Evolutionary conservation across 2,797 vertebrate species (phyloP).

Genomic region (Lutjanus argentimaculatus): DNA sequence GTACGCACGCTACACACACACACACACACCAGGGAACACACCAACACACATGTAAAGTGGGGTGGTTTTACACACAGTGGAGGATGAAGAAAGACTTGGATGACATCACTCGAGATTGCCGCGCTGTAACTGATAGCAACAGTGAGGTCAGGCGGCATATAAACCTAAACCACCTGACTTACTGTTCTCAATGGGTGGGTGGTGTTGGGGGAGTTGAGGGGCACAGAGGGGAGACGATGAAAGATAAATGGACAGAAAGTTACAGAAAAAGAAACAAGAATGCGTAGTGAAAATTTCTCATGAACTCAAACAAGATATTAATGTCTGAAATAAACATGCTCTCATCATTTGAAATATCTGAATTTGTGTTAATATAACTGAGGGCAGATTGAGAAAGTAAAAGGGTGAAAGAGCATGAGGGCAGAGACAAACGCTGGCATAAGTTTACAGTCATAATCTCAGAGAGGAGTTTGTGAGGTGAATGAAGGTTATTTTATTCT

Average conservation of each 20-base stretch:
- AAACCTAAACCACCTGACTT: conserved; percentile 81
- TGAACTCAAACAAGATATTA: conserved; percentile 32
- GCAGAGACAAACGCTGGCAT: neutral
- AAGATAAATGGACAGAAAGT: conserved; percentile 42
- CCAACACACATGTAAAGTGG: conserved; percentile 48
- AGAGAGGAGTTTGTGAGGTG: neutral
- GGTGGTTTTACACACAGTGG: conserved; percentile 61
- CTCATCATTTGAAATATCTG: neutral
- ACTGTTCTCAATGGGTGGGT: conserved; percentile 61
- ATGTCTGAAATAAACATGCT: conserved; percentile 20
- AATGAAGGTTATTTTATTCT: conserved; percentile 1
- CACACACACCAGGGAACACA: conserved; percentile 31
- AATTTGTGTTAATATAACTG: conserved; percentile 6
- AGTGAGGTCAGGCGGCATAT: conserved; percentile 74
- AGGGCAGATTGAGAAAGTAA: conserved; percentile 26
- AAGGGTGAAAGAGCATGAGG: neutral
- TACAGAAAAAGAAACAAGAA: neutral
- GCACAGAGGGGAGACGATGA: conserved; percentile 34
- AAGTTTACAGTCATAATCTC: conserved; percentile 17
- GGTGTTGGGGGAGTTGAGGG: conserved; percentile 11
- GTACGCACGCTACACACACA: conserved; percentile 44
- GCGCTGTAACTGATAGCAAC: conserved; percentile 80
- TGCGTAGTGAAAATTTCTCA: conserved; percentile 3
- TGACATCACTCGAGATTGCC: conserved; percentile 79
- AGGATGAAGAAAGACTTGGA: conserved; percentile 68